Conservation (phyloP, 2,113 vertebrate species). For the Pelecanus crispus region DNA sequence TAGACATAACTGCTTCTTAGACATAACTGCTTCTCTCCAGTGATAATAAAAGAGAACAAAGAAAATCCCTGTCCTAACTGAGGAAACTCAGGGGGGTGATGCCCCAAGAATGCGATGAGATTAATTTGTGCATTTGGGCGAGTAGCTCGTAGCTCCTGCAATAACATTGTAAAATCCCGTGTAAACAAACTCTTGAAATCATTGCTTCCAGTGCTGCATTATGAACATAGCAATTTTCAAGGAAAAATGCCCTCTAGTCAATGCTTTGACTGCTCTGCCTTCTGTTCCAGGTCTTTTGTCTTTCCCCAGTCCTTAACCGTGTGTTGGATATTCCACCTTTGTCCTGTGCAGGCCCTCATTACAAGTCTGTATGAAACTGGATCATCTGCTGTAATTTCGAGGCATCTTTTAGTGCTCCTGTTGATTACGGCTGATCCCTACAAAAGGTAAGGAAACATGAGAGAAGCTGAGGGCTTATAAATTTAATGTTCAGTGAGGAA, state of each 20-base stretch:
- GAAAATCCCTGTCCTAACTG: not conserved
- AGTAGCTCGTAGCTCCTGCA: not conserved
- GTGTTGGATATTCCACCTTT: slow-evolving; percentile 42
- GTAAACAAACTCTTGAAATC: not conserved
- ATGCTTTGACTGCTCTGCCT: not conserved
- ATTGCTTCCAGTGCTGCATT: not conserved
- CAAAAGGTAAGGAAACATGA: not conserved
- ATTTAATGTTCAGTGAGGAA: not conserved
- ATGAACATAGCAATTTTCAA: not conserved
- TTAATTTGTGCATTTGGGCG: not conserved
- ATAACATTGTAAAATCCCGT: not conserved
- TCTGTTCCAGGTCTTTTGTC: not conserved
- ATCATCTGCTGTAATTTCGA: not conserved
- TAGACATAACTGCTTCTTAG: not conserved
- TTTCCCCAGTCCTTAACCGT: not conserved
- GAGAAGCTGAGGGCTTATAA: not conserved
- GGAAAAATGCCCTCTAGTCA: not conserved
- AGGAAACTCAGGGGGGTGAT: not conserved
- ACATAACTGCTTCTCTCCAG: not conserved
- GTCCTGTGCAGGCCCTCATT: not conserved
- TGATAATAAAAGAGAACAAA: not conserved
- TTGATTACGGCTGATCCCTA: slow-evolving; percentile 22
- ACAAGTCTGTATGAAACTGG: not conserved
- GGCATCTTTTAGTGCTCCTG: slow-evolving; percentile 20
- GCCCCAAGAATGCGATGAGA: not conserved